Conservation (phyloP, 2,113 vertebrate genomes). For the Alouatta palliata region DNA sequence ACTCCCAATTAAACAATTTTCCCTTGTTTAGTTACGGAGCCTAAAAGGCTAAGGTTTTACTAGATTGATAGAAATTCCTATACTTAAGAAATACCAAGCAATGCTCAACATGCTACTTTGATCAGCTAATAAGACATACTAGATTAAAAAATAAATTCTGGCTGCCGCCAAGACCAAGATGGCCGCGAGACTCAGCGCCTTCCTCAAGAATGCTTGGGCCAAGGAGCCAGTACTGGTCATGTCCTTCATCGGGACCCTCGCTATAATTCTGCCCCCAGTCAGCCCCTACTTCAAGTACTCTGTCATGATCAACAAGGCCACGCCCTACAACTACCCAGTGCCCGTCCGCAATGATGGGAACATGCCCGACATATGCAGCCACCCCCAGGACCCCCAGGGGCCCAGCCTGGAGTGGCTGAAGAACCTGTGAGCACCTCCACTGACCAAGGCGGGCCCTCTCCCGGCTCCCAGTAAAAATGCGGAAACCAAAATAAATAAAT, state of each 20-base stretch:
- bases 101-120: background rate
- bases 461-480: constrained; percentile 35
- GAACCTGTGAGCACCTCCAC: constrained; percentile 79
- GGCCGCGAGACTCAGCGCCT: too few species aligned
- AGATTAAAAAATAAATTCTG: constrained; percentile 13
- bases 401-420: constrained; percentile 90
- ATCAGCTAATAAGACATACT: background rate
- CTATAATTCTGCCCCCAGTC: too few species aligned
- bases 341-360: constrained; percentile 92
- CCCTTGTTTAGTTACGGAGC: background rate
- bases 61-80: background rate
- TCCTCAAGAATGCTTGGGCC: too few species aligned
- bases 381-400: constrained; percentile 88
- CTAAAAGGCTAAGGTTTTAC: background rate
- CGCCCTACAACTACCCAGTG: constrained; percentile 78
- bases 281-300: too few species aligned
- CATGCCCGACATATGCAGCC: constrained; percentile 89
- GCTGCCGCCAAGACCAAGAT: too few species aligned
- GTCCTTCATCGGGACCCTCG: too few species aligned
- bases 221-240: too few species aligned
- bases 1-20: background rate
- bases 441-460: background rate
- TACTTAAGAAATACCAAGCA: background rate
- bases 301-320: too few species aligned
- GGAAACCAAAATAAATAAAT: background rate